Evolutionary conservation across 53 echinoderm and acorn worm genomes (phyloP), one percentile per base, ranked within the genome.

Genomic region (Paracentrotus lividus): DNA sequence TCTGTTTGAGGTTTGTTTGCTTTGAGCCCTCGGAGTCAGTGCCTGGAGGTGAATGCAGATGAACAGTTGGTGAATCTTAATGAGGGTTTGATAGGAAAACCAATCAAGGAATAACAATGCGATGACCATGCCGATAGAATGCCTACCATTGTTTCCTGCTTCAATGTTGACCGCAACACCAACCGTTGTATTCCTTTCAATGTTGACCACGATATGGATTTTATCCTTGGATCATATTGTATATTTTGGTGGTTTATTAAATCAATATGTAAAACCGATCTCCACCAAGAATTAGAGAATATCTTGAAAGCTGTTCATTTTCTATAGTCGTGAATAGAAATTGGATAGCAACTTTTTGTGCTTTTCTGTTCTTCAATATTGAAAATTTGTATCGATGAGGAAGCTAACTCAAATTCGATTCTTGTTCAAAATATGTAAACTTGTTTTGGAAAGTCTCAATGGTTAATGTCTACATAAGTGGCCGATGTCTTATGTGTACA

Each of bases 31-130:
- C 26, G n/a, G 47, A 81, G 47, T 47, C 34, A 20, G n/a, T 23
- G 24, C 44, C 0, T 9, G 16, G 81, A 45, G 81, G 47, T 47
- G n/a, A 24, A 44, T 9, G 33, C 81, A 44, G 26, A 47, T 47
- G 81, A 81, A 86, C 86, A 86, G 53, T 86, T 56, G 53, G 56
- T 29, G 86, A 86, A 54, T 54, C n/a, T 16, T 86, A 86, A 86
- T 31, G 53, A 86, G 86, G 56, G 33, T 86, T 86, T 8, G 86
- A 86, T 86, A 14, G 56, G 86, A 56, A 0, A 56, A 36, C 86
- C 56, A 86, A 36, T 56, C 56, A 56, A 86, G 54, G 86, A 36
- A 86, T 86, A 81, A 81, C 81, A 26, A 45, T 81, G 44, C 26
- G 81, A 81, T 81, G 44, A 81, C 47, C 32, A 7, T 45, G 47